Evolutionary conservation across 2,888 invertebrate genomes (phyloP).

Genomic region (Byasa hedistus): DNA sequence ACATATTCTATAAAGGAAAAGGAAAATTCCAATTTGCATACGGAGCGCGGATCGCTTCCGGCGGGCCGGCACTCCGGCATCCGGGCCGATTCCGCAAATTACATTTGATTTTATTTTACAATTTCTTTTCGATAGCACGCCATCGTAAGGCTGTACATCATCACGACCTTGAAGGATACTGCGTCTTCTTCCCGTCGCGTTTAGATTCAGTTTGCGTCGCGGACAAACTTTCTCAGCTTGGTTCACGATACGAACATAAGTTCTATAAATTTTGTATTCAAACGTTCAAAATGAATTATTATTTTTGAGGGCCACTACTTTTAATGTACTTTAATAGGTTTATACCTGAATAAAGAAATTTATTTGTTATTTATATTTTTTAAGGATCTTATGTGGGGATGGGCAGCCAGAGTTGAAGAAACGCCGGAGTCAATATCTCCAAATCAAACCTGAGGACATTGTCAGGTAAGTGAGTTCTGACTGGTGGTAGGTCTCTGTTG

Average conservation of each 20-base stretch:
- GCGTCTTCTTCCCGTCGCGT: background rate
- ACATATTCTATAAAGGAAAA: slow-evolving; percentile 34
- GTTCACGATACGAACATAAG: slow-evolving; percentile 7
- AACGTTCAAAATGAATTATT: too few relatives aligned
- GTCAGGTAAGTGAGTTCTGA: too few relatives aligned
- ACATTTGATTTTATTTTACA: slow-evolving; percentile 76
- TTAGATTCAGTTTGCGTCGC: background rate
- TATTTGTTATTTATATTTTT: too few relatives aligned
- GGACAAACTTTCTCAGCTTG: background rate
- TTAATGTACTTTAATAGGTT: too few relatives aligned
- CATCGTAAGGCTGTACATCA: slow-evolving; percentile 37
- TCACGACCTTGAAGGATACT: background rate
- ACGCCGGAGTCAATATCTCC: too few relatives aligned
- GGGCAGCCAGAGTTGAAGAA: too few relatives aligned
- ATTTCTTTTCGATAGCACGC: slow-evolving; percentile 62
- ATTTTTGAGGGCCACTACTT: too few relatives aligned
- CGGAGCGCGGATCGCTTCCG: slow-evolving; percentile 29
- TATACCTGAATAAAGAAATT: too few relatives aligned
- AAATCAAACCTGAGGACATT: too few relatives aligned
- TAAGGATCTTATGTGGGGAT: too few relatives aligned
- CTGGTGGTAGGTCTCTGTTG: too few relatives aligned
- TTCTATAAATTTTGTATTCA: too few relatives aligned
- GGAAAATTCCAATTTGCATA: slow-evolving; percentile 51
- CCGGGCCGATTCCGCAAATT: slow-evolving; percentile 64
- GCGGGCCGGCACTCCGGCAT: slow-evolving; percentile 46